Evolutionary conservation across 2,797 vertebrate genomes (phyloP).

Genomic region (Pterois miles): DNA sequence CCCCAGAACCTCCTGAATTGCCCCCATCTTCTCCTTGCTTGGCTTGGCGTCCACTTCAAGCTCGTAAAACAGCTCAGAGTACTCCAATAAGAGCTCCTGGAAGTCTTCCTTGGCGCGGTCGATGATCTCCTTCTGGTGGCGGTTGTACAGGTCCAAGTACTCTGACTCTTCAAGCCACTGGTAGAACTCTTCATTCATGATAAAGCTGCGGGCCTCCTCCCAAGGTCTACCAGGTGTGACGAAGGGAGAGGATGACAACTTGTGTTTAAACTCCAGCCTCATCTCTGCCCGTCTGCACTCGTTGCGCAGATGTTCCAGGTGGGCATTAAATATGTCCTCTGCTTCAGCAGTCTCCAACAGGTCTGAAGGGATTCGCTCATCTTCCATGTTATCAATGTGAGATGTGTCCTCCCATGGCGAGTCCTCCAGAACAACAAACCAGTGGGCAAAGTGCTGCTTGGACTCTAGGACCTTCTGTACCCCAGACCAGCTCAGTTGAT

Average conservation of each 20-base stretch:
- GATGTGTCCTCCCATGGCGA: constrained; percentile 94
- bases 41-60: constrained; percentile 97
- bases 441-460: constrained; percentile 91
- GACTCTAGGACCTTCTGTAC: constrained; percentile 92
- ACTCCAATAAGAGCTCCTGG: constrained; percentile 95
- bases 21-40: constrained; percentile 99
- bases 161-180: constrained; percentile 94
- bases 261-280: constrained; percentile 91
- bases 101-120: constrained; percentile 97
- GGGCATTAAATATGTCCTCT: constrained; percentile 88
- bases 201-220: constrained; percentile 98
- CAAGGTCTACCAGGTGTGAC: constrained; percentile 96
- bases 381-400: constrained; percentile 92
- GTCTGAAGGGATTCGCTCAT: constrained; percentile 94
- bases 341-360: constrained; percentile 90
- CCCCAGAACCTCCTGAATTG: constrained; percentile 95
- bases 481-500: constrained; percentile 91
- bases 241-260: constrained; percentile 90
- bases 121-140: constrained; percentile 95
- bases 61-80: constrained; percentile 98
- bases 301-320: constrained; percentile 90
- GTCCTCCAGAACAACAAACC: constrained; percentile 96
- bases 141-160: constrained; percentile 94
- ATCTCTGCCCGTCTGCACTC: constrained; percentile 92
- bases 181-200: constrained; percentile 98